Conservation (phyloP, 2,113 vertebrate species). For the Gallinago jamesoni region DNA sequence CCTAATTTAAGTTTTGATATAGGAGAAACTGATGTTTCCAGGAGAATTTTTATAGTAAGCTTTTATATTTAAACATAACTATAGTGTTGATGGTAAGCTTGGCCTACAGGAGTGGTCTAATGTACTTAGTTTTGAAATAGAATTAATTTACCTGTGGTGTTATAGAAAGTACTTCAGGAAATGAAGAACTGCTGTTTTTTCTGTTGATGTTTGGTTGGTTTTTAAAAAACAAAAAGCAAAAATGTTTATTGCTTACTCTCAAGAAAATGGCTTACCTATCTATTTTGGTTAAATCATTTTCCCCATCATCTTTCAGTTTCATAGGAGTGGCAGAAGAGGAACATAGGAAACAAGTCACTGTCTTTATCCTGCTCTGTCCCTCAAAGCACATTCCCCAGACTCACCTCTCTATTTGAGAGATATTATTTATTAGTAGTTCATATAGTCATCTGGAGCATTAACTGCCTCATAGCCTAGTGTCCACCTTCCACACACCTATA, state of each 20-base stretch:
- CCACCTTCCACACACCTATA: fast-evolving
- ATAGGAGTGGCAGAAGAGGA: neutral
- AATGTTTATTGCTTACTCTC: neutral
- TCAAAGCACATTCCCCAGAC: neutral
- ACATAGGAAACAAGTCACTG: neutral
- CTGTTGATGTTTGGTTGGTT: neutral
- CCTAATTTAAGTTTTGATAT: neutral
- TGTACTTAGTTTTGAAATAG: fast-evolving
- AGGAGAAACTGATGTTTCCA: neutral
- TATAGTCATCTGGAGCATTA: neutral
- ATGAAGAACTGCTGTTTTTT: neutral
- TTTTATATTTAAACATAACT: neutral
- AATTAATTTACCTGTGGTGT: neutral
- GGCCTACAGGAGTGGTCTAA: neutral
- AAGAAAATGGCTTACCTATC: neutral
- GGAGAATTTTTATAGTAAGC: neutral
- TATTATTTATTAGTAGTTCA: neutral
- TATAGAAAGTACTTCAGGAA: neutral
- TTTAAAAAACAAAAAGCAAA: too few species aligned
- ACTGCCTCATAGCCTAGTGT: neutral
- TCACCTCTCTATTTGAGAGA: neutral
- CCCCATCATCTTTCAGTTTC: neutral
- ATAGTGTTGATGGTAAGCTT: neutral
- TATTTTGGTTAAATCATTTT: neutral
- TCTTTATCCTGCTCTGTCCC: neutral